Evolutionary conservation across 2,797 vertebrate genomes (phyloP).

Genomic region (Neoniphon sammara): DNA sequence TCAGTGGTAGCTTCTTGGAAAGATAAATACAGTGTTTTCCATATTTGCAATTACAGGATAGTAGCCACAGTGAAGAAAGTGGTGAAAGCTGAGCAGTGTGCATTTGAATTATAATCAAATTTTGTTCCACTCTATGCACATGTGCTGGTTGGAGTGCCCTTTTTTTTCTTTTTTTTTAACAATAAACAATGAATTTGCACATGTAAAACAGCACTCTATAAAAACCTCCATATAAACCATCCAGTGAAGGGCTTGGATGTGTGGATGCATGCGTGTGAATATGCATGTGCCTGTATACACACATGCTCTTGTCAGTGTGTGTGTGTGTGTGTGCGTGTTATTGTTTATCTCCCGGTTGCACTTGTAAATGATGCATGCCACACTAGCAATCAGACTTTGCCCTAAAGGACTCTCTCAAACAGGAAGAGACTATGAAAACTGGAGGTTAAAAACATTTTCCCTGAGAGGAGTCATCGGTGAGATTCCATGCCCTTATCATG

Average conservation of each 20-base stretch:
- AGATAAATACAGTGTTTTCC: slow-evolving; percentile 35
- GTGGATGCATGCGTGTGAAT: slow-evolving; percentile 20
- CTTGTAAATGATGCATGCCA: slow-evolving; percentile 26
- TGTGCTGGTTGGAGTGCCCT: slow-evolving; percentile 14
- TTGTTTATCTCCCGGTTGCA: slow-evolving; percentile 17
- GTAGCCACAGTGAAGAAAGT: neutral
- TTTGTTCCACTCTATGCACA: slow-evolving; percentile 39
- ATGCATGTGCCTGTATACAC: neutral
- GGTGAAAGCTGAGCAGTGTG: slow-evolving; percentile 26
- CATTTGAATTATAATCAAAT: slow-evolving; percentile 50
- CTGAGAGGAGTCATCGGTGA: slow-evolving; percentile 36
- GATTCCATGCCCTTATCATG: slow-evolving; percentile 45
- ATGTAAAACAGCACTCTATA: slow-evolving; percentile 33
- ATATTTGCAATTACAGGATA: slow-evolving; percentile 19
- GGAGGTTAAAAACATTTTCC: slow-evolving; percentile 30
- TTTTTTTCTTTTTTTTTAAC: slow-evolving; percentile 33
- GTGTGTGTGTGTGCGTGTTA: neutral
- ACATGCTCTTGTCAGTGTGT: no score
- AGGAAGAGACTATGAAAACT: slow-evolving; percentile 37
- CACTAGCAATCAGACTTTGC: slow-evolving; percentile 28
- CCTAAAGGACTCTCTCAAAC: slow-evolving; percentile 34
- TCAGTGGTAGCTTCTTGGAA: neutral
- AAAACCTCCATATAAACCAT: slow-evolving; percentile 36
- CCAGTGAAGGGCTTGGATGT: slow-evolving; percentile 23
- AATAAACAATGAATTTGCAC: slow-evolving; percentile 50